phyloP scores from a whole-genome alignment of 2,113 vertebrate genomes.

The Amazona vittata region DNA sequence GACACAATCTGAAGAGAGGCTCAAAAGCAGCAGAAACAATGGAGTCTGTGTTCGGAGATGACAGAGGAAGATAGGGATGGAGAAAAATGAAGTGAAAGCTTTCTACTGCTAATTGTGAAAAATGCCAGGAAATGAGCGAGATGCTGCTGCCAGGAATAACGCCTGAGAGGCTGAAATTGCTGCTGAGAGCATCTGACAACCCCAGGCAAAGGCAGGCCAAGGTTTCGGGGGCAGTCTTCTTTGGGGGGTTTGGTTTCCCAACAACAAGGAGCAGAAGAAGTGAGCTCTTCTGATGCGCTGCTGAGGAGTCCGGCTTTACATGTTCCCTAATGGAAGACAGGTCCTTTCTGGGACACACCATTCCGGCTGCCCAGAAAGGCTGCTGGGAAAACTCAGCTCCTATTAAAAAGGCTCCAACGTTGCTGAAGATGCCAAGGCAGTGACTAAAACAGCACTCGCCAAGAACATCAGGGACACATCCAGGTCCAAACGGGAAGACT shows the following conservation, averaged over 20 bases:
- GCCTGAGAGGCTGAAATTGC: background rate
- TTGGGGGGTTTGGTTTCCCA: background rate
- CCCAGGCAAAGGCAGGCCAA: background rate
- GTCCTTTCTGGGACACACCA: constrained; percentile 29
- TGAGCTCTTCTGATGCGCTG: background rate
- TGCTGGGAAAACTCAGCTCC: constrained; percentile 20
- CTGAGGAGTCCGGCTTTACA: background rate
- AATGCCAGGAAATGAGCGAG: constrained; percentile 47
- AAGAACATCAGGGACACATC: background rate
- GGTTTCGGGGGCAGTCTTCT: background rate
- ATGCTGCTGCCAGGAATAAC: constrained; percentile 36
- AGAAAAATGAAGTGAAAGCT: constrained; percentile 35
- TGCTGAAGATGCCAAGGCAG: background rate
- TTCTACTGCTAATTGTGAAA: constrained; percentile 37
- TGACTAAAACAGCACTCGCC: background rate
- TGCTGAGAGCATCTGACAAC: background rate
- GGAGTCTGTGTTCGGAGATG: constrained; percentile 28
- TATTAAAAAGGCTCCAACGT: background rate
- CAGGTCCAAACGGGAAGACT: background rate
- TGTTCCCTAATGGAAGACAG: constrained; percentile 25
- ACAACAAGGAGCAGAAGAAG: background rate
- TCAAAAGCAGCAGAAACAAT: background rate
- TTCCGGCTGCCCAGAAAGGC: background rate
- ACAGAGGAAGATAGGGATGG: background rate
- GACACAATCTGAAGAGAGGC: background rate